Evolutionary conservation across 2,797 vertebrate genomes (phyloP).

Genomic region (Rhabdophis nuchalis): DNA sequence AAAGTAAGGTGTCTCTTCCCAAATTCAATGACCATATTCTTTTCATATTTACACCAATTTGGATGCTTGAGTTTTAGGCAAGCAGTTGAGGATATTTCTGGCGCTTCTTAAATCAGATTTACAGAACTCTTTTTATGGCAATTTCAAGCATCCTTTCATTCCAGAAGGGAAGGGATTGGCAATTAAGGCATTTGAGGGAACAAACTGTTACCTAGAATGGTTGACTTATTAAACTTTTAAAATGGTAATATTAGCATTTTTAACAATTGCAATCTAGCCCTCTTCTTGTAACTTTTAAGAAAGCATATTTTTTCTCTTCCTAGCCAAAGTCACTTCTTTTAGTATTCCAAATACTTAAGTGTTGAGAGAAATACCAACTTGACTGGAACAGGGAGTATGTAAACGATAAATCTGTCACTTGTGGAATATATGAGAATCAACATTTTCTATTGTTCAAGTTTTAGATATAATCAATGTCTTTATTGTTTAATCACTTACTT

Average conservation of each 20-base stretch:
- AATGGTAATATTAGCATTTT: not conserved
- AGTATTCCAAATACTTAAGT: not conserved
- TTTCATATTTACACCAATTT: not conserved
- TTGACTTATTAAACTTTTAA: not conserved
- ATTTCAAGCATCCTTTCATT: not conserved
- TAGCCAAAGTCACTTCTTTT: not conserved
- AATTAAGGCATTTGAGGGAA: not conserved
- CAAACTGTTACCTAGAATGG: not conserved
- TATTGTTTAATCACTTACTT: not conserved
- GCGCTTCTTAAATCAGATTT: not conserved
- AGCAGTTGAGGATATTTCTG: not conserved
- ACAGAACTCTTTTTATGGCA: not conserved
- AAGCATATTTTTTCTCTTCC: not conserved
- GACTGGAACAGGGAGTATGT: not conserved
- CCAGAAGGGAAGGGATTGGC: not conserved
- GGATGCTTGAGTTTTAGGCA: not conserved
- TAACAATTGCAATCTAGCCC: not conserved
- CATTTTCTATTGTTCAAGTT: not conserved
- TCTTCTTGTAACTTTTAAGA: not conserved
- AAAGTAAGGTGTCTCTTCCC: not conserved
- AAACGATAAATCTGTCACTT: not conserved
- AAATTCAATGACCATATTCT: not conserved
- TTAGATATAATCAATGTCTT: not conserved
- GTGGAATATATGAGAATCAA: not conserved
- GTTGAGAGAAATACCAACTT: not conserved